A percentile compares a stretch with the other conserved stretches of the same genome.
Conservation (phyloP, 2,113 vertebrate genomes). For the Aythya baeri region DNA sequence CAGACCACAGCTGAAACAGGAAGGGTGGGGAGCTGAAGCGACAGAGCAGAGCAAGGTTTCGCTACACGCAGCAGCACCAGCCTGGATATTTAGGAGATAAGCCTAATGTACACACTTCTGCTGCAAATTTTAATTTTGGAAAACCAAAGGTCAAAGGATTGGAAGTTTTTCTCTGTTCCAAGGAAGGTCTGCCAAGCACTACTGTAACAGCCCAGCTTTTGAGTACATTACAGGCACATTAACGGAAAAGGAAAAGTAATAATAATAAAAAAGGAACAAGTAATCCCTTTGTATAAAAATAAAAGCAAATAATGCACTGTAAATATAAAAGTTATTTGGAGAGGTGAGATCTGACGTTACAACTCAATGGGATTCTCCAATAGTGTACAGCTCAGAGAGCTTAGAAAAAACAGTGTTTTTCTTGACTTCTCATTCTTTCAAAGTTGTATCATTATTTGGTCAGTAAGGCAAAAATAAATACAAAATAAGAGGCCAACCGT, state of each 20-base stretch:
- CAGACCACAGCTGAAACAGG: slow-evolving; percentile 31
- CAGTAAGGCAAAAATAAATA: background rate
- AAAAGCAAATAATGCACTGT: slow-evolving; percentile 19
- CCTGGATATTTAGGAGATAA: background rate
- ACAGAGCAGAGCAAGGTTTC: background rate
- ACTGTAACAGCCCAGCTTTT: background rate
- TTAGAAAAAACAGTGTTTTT: background rate
- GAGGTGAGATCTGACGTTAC: background rate
- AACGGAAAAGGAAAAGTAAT: background rate
- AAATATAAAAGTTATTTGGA: background rate
- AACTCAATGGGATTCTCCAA: slow-evolving; percentile 1
- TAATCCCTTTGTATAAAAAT: slow-evolving; percentile 46
- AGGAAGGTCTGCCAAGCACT: slow-evolving; percentile 4
- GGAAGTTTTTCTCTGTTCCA: background rate
- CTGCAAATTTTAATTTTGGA: slow-evolving; percentile 18
- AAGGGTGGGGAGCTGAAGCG: slow-evolving; percentile 19
- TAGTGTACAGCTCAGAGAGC: background rate
- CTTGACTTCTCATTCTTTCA: background rate
- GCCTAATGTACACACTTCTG: slow-evolving; percentile 8
- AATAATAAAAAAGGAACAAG: slow-evolving; percentile 16
- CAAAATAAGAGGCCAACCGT: background rate
- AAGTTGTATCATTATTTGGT: background rate
- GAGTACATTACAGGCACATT: background rate
- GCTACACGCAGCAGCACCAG: background rate
- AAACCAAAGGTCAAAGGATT: slow-evolving; percentile 49